These are phyloP conservation scores for Sapayoa aenigma DNA, from an alignment of 2,113 vertebrate species.

Conservation along the genomic window DNA sequence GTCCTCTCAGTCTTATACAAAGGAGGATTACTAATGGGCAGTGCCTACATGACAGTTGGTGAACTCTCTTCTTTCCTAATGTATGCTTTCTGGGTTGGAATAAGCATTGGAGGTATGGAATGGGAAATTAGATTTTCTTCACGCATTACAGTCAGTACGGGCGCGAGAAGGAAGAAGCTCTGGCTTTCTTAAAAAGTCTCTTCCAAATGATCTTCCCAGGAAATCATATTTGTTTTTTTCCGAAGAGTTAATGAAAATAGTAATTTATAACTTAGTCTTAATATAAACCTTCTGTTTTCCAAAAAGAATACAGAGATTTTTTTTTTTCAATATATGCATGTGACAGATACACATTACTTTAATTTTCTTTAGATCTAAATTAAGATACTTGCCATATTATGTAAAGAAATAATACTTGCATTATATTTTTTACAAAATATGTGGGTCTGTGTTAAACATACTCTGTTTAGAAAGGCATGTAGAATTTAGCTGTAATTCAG, in stretches of 20 bases:
- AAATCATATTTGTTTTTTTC: not conserved
- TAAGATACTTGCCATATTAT: not conserved
- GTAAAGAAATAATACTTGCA: not conserved
- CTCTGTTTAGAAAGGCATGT: not conserved
- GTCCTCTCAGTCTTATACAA: slow-evolving; percentile 94
- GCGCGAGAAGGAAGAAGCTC: not conserved
- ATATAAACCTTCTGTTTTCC: not conserved
- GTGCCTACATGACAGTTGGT: slow-evolving; percentile 91
- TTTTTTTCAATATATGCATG: not conserved
- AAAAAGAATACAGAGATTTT: not conserved
- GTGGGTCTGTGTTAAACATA: not conserved
- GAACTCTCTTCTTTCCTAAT: slow-evolving; percentile 96
- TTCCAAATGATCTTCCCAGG: not conserved
- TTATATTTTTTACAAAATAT: not conserved
- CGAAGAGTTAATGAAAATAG: not conserved
- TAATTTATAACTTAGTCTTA: not conserved
- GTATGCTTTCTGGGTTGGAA: slow-evolving; percentile 98
- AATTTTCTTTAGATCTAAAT: not conserved
- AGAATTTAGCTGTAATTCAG: not conserved
- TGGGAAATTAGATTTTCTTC: not conserved
- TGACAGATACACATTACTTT: not conserved
- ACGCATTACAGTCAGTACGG: not conserved
- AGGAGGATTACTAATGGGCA: slow-evolving; percentile 90
- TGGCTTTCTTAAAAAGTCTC: not conserved
- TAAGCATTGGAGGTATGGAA: slow-evolving; percentile 90